Base-by-base conservation (phyloP, 2,888 invertebrate genomes). In the Harmothoe impar region DNA sequence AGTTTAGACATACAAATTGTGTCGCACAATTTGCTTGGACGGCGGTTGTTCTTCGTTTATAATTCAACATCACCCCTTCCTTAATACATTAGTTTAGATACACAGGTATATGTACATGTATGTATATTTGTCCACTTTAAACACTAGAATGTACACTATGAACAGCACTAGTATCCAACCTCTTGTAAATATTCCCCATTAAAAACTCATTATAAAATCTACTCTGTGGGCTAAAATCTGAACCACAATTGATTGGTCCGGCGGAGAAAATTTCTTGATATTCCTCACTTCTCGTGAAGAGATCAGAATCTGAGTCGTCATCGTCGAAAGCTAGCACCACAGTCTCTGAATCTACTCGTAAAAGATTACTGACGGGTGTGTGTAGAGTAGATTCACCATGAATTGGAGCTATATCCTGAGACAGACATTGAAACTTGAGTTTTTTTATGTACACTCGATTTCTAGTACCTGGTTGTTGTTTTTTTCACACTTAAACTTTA, bases 131-230 rank as follows among this genome's bases (percentile, higher is more conserved):
- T 29, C 72, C 29, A 62, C 77, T 31, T 31, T 77, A 17, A 81
- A 81, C 81, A 35, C 81, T 81, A 81, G 43, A 81, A 81, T 81
- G 35, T 35, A 43, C 81, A 81, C 81, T 81, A 29, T 72, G 29
- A n/a, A 81, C 81, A 81, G 33, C 81, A 81, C 43, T 81, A 81
- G 43, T 81, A 81, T 33, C 15, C 31, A 33, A 77, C 25, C 25
- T n/a, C 77, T 20, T 33, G 33, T 81, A 77, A 35, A 35, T n/a
- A 81, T 81, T 43, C 20, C 3, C 25, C 25, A 72, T 43, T 33
- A 81, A 81, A 77, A 23, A 81, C 20, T 43, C 33, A 35, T 20
- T 81, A 81, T 81, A 81, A 81, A 81, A 81, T 33, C 81, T 81
- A 43, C 10, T 25, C 31, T 31, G 17, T 77, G 43, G 31, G 33